These are phyloP conservation scores for Conopomorpha cramerella DNA, from an alignment of 1,140 invertebrate genomes.

Conservation along the genomic window DNA sequence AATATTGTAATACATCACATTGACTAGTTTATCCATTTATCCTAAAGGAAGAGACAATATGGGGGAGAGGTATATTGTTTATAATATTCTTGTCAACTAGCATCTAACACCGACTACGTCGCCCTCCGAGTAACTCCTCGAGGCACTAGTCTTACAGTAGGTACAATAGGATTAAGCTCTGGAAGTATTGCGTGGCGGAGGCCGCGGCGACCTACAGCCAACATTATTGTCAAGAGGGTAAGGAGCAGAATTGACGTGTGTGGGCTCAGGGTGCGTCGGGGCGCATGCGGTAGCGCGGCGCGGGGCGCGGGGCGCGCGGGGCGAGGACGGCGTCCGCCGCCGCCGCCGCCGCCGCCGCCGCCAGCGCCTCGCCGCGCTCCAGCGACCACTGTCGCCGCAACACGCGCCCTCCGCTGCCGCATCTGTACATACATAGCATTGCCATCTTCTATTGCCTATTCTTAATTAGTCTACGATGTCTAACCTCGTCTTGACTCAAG, in stretches of 20 bases:
- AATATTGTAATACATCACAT: no score
- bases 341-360: constrained; percentile 13
- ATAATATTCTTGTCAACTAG: no score
- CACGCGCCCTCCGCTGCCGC: constrained; percentile 12
- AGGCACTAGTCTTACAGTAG: background rate
- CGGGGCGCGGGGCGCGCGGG: constrained; percentile 4
- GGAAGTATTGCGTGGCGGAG: background rate
- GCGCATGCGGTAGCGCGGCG: constrained; percentile 12
- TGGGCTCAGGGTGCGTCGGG: constrained; percentile 2
- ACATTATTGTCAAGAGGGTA: constrained; percentile 9
- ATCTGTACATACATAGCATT: background rate
- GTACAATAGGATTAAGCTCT: background rate
- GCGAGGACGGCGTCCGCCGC: constrained; percentile 1
- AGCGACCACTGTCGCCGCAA: constrained; percentile 36
- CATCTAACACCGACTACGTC: constrained; percentile 8
- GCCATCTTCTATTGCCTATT: no score
- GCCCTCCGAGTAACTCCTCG: constrained; percentile 1
- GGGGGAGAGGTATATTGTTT: no score
- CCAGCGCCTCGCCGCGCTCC: constrained; percentile 27
- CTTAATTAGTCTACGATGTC: no score
- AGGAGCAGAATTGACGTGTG: constrained; percentile 6
- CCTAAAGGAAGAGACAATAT: no score
- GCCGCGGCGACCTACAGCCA: constrained; percentile 5
- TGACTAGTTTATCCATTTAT: no score
- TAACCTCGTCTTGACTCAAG: no score